Base-by-base conservation (phyloP, 2,797 vertebrate genomes). In the Cyclopterus lumpus region DNA sequence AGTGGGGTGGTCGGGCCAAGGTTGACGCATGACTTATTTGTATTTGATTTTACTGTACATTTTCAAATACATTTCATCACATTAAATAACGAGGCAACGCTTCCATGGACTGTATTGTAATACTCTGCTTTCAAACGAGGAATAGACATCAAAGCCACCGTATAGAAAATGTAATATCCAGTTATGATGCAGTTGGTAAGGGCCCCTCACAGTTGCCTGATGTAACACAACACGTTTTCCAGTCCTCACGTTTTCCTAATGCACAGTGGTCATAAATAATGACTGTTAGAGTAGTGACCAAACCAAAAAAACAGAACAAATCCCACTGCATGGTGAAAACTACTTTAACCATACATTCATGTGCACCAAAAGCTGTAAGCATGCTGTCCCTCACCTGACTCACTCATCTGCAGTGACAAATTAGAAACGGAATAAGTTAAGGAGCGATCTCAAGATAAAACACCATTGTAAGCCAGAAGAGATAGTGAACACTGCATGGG, bases 161-260 rank as follows among this genome's bases (percentile, higher is more conserved):
- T 14, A 66, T 53, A n/a, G 7, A 63, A 18, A 64, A n/a, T 57
- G 51, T 16, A 62, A 63, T 30, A 65, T 53, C 34, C 32, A 67
- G 15, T 26, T 18, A 68, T 68, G 22, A 63, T 1, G n/a, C 63
- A 60, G 20, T 46, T 40, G 2, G 24, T 64, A 8, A 14, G 5
- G 32, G 24, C 32, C 36, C 69, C 28, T 53, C 8, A 16, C 12
- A 24, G 65, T 51, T 26, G 64, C 49, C 1, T 5, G 40, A 24
- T 57, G 40, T 38, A 69, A 71, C 4, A 2, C 20, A 49, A 49
- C 44, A 49, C 1, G 0, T 44, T 24, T 51, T 18, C 34, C 44
- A 9, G n/a, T 15, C 30, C 5, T 5, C 24, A n/a, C 1, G 22
- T 30, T 57, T 55, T 66, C 32, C 4, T 20, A 40, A 59, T n/a